Conservation (phyloP, 1,140 invertebrate genomes). For the Cydia amplana region DNA sequence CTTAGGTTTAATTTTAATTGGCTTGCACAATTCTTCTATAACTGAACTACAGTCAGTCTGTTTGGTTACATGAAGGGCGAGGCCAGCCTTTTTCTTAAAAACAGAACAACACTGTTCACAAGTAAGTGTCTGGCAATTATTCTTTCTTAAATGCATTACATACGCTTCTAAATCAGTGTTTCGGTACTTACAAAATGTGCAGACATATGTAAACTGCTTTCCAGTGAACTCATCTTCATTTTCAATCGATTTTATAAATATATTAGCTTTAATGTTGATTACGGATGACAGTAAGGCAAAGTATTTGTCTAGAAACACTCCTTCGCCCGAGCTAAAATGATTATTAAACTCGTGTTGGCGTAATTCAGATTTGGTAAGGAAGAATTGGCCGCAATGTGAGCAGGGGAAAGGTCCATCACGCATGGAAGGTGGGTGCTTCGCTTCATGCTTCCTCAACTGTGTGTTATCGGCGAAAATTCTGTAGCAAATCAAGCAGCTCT, state of each 20-base stretch:
- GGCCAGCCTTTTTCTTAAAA: constrained; percentile 39
- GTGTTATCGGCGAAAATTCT: constrained; percentile 44
- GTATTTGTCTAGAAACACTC: constrained; percentile 47
- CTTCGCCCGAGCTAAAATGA: constrained; percentile 47
- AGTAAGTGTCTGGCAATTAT: constrained; percentile 43
- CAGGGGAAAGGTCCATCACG: constrained; percentile 41
- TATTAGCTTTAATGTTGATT: constrained; percentile 53
- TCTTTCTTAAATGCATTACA: constrained; percentile 51
- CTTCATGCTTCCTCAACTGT: constrained; percentile 47
- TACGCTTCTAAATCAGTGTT: constrained; percentile 42
- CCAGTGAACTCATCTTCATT: constrained; percentile 17
- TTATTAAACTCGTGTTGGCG: constrained; percentile 50
- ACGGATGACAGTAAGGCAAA: constrained; percentile 50
- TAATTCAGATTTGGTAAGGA: constrained; percentile 42
- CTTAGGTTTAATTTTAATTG: constrained; percentile 6
- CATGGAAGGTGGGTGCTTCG: constrained; percentile 44
- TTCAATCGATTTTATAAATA: constrained; percentile 40
- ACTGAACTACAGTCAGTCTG: neutral
- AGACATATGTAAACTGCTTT: constrained; percentile 40
- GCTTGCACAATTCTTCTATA: constrained; percentile 12
- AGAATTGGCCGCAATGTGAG: constrained; percentile 51
- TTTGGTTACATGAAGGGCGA: constrained; percentile 42
- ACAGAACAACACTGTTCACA: constrained; percentile 57
- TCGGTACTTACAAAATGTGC: constrained; percentile 42
- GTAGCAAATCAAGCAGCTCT: constrained; percentile 53